Evolutionary conservation across 2,797 vertebrate genomes (phyloP), one percentile per base, ranked within the genome.

Genomic region (Lophius americanus): DNA sequence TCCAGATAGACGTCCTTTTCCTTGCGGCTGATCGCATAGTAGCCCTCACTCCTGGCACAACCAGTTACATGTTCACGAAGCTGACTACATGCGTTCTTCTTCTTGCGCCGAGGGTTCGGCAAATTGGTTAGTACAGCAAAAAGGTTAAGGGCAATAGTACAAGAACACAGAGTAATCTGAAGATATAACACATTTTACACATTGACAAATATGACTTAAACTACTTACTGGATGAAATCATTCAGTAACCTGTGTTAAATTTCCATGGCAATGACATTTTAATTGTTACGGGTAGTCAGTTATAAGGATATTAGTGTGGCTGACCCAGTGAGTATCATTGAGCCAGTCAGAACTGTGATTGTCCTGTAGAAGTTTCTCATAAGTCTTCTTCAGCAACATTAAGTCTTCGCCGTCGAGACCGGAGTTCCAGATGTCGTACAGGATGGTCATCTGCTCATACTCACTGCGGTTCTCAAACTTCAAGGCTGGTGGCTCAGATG

Each of bases 251-350:
- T 4, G 6, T 4, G 3, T 35, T 46, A 61, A 1, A 54, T 23
- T 58, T 46, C 13, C 2, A 12, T 49, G 5, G 8, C 13, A 35
- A 3, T 39, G 12, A 42, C 8, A 41, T 9, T 7, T 52, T 7
- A 9, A 2, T 47, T 14, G 51, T 9, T 2, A n/a, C 1, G 5
- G 14, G 9, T 1, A 13, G 12, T 50, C 0, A 54, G 0, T 54
- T 44, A 49, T 41, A 89, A 96, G 96, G 96, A 98, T 98, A 98
- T 97, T 91, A 0, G 96, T 95, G 80, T 98, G 96, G 60, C 82
- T 93, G 77, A 98, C 96, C 96, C 96, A 98, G 90, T 98, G 96
- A n/a, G 96, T 98, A 84, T 98, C 96, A 0, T 97, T 98, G 49
- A 98, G 95, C 96, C 96, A 97, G 87, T 96, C 95, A 0, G 95